These are phyloP conservation scores for Catocala nupta DNA, from an alignment of 2,888 invertebrate genomes.

Conservation along the genomic window DNA sequence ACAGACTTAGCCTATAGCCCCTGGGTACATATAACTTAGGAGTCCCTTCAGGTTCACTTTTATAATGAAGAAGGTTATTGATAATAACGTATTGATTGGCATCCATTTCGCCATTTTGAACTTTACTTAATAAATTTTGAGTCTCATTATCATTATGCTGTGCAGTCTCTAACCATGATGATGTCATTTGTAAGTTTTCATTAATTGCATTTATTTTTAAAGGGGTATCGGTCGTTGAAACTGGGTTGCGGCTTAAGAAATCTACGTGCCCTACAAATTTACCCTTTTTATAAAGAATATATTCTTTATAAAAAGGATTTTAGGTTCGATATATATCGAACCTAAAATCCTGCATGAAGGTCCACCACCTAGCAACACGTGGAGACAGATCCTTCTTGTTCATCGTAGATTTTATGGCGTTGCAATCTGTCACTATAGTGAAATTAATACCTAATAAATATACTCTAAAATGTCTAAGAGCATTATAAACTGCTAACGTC, in stretches of 20 bases:
- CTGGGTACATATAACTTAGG: conserved; percentile 48
- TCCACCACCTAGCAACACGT: conserved; percentile 49
- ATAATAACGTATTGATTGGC: conserved; percentile 9
- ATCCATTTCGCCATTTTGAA: conserved; percentile 8
- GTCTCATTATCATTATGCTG: neutral
- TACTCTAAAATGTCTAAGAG: conserved; percentile 54
- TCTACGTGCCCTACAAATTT: conserved; percentile 14
- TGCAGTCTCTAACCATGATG: too few relatives aligned
- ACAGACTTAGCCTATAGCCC: conserved; percentile 29
- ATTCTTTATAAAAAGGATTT: too few relatives aligned
- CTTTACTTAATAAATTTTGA: conserved; percentile 4
- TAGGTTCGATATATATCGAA: too few relatives aligned
- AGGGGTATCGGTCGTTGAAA: too few relatives aligned
- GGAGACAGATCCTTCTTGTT: conserved; percentile 45
- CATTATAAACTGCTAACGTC: conserved; percentile 41
- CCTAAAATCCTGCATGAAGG: conserved; percentile 43
- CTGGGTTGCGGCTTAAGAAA: too few relatives aligned
- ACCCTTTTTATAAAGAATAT: conserved; percentile 43
- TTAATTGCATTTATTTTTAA: conserved; percentile 3
- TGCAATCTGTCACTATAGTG: conserved; percentile 27
- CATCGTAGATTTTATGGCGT: conserved; percentile 38
- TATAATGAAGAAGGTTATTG: conserved; percentile 25
- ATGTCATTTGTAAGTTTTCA: neutral
- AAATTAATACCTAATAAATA: conserved; percentile 55
- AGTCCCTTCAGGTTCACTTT: conserved; percentile 5